Evolutionary conservation across 92 coral and sea anemone genomes (phyloP).

Genomic region (Porites evermanni): DNA sequence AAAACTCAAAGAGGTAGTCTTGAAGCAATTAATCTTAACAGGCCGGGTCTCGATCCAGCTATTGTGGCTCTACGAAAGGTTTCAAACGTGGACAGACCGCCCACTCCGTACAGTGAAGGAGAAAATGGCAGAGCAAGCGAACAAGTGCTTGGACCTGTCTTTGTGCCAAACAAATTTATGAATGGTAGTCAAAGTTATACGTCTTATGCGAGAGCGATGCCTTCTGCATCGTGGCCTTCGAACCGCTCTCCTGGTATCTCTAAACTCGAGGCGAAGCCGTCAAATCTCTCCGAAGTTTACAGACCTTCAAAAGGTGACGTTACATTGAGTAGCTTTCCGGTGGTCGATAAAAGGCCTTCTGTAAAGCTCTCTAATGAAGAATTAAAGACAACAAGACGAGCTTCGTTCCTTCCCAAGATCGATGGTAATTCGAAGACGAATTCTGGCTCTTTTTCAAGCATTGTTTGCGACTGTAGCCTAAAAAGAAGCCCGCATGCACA

Average conservation of each 20-base stretch:
- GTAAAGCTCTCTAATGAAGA: slow-evolving; percentile 67
- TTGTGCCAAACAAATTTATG: slow-evolving; percentile 79
- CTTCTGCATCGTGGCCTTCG: slow-evolving; percentile 33
- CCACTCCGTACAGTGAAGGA: slow-evolving; percentile 57
- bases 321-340: slow-evolving; percentile 43
- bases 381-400: slow-evolving; percentile 49
- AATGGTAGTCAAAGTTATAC: slow-evolving; percentile 59
- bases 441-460: slow-evolving; percentile 61
- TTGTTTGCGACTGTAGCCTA: slow-evolving; percentile 40
- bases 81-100: slow-evolving; percentile 65
- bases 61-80: slow-evolving; percentile 66
- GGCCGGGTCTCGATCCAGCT: slow-evolving; percentile 54
- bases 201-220: slow-evolving; percentile 30
- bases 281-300: slow-evolving; percentile 66
- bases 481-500: slow-evolving; percentile 62
- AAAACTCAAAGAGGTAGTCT: slow-evolving; percentile 29
- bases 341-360: slow-evolving; percentile 42
- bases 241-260: slow-evolving; percentile 53
- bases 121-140: slow-evolving; percentile 45
- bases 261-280: slow-evolving; percentile 52
- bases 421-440: slow-evolving; percentile 69
- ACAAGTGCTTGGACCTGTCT: slow-evolving; percentile 80
- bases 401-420: slow-evolving; percentile 85
- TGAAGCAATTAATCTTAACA: slow-evolving; percentile 9
- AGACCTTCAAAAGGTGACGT: slow-evolving; percentile 58